A percentile compares a stretch with the other conserved stretches of the same genome.
These are phyloP conservation scores for Peromyscus aztecus DNA, from an alignment of 2,797 vertebrate species.

Conservation along the genomic window DNA sequence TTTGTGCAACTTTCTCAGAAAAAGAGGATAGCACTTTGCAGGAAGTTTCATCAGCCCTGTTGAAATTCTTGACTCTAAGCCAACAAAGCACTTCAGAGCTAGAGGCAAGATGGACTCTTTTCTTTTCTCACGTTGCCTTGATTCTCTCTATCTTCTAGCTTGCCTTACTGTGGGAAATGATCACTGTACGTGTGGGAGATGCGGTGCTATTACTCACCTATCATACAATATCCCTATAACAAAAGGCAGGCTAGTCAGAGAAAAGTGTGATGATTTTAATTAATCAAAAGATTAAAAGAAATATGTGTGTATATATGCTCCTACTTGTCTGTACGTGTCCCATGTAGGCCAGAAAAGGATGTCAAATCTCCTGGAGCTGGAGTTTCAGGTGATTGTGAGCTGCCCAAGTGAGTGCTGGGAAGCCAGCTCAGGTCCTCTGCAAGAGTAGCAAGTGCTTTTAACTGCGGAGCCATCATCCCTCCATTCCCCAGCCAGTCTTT, in stretches of 20 bases:
- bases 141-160: not conserved
- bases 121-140: not conserved
- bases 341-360: not conserved
- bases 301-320: not conserved
- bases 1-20: not conserved
- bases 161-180: not conserved
- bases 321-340: not conserved
- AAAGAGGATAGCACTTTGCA: not conserved
- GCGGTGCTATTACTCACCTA: not conserved
- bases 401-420: not conserved
- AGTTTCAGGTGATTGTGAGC: not conserved
- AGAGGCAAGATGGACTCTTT: not conserved
- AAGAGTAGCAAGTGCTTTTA: not conserved
- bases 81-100: not conserved
- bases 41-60: not conserved
- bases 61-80: not conserved
- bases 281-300: not conserved
- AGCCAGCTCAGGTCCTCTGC: not conserved
- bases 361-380: not conserved
- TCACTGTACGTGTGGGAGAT: not conserved
- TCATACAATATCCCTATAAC: not conserved
- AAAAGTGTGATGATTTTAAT: not conserved
- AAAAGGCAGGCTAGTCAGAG: not conserved
- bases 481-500: not conserved
- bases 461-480: not conserved